phyloP scores from a whole-genome alignment of 2,888 invertebrate genomes.

The Heterodera filipjevi region DNA sequence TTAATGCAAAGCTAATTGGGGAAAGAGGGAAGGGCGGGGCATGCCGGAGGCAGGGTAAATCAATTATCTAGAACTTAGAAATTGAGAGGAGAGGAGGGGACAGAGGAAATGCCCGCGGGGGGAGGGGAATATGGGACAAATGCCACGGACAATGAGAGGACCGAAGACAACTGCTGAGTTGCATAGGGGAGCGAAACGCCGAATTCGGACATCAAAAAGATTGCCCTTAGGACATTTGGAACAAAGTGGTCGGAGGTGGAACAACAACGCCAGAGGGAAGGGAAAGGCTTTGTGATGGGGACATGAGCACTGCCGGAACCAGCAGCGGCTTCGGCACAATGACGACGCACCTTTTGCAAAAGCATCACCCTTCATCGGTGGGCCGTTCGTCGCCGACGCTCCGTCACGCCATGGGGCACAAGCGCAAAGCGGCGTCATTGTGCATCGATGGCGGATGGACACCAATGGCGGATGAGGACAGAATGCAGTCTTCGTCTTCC shows the following conservation, averaged over 20 bases:
- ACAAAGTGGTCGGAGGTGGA: conserved; percentile 2
- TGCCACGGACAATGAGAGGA: too few relatives aligned
- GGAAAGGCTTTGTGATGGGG: background rate
- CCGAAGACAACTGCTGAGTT: too few relatives aligned
- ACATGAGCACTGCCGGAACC: background rate
- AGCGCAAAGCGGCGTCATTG: background rate
- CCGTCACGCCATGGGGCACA: background rate
- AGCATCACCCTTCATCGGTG: background rate
- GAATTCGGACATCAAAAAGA: too few relatives aligned
- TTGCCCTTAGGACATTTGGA: background rate
- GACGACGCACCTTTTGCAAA: background rate
- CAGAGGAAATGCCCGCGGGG: too few relatives aligned
- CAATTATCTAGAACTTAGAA: too few relatives aligned
- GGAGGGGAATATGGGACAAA: too few relatives aligned
- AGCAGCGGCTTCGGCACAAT: background rate
- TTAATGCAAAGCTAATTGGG: background rate
- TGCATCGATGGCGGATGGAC: background rate
- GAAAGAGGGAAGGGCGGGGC: too few relatives aligned
- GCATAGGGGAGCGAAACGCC: too few relatives aligned
- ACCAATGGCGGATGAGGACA: background rate
- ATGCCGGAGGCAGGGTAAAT: too few relatives aligned
- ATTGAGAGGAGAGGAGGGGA: background rate
- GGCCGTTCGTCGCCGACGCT: background rate
- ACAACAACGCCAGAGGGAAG: background rate
- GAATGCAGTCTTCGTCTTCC: background rate